A percentile compares a stretch with the other conserved stretches of the same genome.
phyloP scores from a whole-genome alignment of 2,797 vertebrate species.

The Vipera ursinii region DNA sequence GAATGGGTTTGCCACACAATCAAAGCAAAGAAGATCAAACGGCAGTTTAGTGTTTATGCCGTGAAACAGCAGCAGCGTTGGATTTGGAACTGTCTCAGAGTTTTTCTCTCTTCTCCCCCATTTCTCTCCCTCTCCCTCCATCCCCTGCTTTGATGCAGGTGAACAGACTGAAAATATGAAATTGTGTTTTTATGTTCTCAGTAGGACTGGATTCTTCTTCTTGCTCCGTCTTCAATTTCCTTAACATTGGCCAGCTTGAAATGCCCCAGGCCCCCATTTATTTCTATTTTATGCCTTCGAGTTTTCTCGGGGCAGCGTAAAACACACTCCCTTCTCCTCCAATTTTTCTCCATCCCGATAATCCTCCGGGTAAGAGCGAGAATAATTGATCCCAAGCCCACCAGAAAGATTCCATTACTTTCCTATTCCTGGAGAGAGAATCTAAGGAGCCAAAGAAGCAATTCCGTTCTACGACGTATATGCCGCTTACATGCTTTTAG shows the following conservation, averaged over 20 bases:
- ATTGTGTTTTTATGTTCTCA: background rate
- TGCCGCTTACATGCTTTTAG: background rate
- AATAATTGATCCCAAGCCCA: background rate
- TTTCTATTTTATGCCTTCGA: background rate
- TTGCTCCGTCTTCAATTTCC: background rate
- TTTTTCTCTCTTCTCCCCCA: background rate
- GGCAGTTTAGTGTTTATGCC: background rate
- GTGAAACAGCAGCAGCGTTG: background rate
- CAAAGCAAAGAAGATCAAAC: background rate
- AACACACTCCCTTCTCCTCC: background rate
- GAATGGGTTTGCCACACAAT: background rate
- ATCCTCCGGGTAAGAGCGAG: background rate
- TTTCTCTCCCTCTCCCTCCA: background rate
- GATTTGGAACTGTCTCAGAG: background rate
- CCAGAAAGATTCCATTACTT: background rate
- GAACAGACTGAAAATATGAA: background rate
- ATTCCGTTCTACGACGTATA: background rate
- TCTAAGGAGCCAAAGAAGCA: background rate
- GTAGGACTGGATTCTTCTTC: background rate
- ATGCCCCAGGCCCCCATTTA: background rate
- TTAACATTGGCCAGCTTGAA: background rate
- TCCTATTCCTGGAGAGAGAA: background rate
- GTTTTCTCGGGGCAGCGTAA: background rate
- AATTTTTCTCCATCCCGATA: background rate
- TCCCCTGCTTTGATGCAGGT: background rate